phyloP scores from a whole-genome alignment of 92 coral and sea anemone species.

The Galaxea fascicularis region DNA sequence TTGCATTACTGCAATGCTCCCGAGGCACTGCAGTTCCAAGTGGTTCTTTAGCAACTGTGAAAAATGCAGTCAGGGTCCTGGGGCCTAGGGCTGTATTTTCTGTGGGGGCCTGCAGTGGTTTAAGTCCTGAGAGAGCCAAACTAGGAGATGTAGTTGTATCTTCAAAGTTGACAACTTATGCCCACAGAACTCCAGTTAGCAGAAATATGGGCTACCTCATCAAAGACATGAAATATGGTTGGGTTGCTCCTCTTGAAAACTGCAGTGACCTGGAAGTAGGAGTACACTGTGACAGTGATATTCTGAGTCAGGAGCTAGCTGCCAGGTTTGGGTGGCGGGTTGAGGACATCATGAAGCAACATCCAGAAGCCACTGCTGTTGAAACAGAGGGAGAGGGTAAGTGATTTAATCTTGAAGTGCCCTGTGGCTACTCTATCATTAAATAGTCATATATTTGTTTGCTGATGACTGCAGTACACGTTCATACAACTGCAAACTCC shows the following conservation, averaged over 20 bases:
- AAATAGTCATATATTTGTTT: too few species aligned
- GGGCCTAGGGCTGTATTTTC: constrained; percentile 41
- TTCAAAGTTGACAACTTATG: constrained; percentile 17
- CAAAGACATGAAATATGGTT: not conserved
- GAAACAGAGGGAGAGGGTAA: constrained; percentile 58
- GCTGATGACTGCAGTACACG: too few species aligned
- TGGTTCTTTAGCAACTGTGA: constrained; percentile 9
- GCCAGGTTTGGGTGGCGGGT: not conserved
- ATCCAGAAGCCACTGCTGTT: constrained; percentile 35
- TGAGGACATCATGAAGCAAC: not conserved
- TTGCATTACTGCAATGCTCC: constrained; percentile 29
- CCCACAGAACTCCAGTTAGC: not conserved
- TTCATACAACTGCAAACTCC: too few species aligned
- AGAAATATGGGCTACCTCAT: not conserved
- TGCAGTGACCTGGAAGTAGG: not conserved
- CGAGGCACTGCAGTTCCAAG: constrained; percentile 8
- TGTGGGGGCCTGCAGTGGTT: constrained; percentile 28
- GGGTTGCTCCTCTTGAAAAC: constrained; percentile 14
- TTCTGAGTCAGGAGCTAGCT: not conserved
- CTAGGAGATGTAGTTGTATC: constrained; percentile 35
- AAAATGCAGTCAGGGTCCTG: constrained; percentile 21
- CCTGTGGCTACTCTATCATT: too few species aligned
- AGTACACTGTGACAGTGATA: constrained; percentile 18
- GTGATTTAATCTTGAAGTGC: too few species aligned
- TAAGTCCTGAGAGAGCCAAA: constrained; percentile 10